Conservation (phyloP, 1,140 invertebrate genomes). For the Chironomus tepperi region DNA sequence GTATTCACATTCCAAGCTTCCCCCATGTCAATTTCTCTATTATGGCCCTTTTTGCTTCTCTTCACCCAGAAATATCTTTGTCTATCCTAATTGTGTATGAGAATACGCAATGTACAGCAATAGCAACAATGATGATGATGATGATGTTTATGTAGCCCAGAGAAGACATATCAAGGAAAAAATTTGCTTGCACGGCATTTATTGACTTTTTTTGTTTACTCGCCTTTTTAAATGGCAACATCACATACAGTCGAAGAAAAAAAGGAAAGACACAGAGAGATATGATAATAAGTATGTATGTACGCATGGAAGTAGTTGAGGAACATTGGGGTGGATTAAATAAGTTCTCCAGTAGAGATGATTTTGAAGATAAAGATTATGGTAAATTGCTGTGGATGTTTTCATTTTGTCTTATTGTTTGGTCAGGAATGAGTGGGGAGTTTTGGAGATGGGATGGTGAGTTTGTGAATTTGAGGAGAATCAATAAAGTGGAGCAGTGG, state of each 20-base stretch:
- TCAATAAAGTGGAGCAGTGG: too few species aligned
- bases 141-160: background rate
- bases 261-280: background rate
- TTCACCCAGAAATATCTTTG: too few species aligned
- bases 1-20: background rate
- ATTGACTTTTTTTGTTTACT: constrained; percentile 11
- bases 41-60: too few species aligned
- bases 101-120: too few species aligned
- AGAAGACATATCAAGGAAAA: background rate
- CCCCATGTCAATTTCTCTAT: background rate
- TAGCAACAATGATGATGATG: background rate
- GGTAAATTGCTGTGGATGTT: too few species aligned
- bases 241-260: background rate
- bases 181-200: background rate
- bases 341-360: too few species aligned
- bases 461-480: too few species aligned
- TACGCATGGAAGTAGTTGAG: background rate
- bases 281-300: constrained; percentile 1
- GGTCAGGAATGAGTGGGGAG: too few species aligned
- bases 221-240: background rate
- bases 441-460: too few species aligned
- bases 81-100: background rate
- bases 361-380: too few species aligned
- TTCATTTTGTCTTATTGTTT: too few species aligned
- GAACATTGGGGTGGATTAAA: too few species aligned